phyloP scores from a whole-genome alignment of 2,113 vertebrate species.

The Xiphorhynchus elegans region DNA sequence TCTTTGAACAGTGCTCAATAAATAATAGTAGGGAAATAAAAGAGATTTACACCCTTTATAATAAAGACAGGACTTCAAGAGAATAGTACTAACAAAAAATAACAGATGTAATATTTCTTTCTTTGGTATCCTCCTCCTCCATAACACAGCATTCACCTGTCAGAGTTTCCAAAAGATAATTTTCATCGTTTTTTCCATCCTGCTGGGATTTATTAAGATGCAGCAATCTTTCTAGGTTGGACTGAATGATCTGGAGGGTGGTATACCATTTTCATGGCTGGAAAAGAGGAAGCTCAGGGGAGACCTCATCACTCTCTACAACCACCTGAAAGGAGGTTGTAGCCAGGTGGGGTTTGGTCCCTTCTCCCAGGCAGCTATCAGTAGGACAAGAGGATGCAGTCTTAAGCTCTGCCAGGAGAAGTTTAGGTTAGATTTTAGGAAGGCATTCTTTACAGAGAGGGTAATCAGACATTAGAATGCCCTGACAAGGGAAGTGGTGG shows the following conservation, averaged over 20 bases:
- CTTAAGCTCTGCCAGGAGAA: too few relatives aligned
- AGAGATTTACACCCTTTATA: not conserved
- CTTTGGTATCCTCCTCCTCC: not conserved
- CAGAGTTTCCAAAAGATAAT: not conserved
- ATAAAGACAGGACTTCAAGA: not conserved
- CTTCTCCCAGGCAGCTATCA: too few relatives aligned
- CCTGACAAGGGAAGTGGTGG: too few relatives aligned
- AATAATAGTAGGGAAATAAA: not conserved
- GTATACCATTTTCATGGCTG: not conserved
- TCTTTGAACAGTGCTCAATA: not conserved
- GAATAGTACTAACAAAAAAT: not conserved
- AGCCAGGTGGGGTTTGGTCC: too few relatives aligned
- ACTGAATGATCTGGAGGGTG: not conserved
- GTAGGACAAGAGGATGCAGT: too few relatives aligned
- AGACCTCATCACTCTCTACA: too few relatives aligned
- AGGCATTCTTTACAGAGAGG: too few relatives aligned
- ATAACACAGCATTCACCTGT: not conserved
- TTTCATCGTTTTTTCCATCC: not conserved
- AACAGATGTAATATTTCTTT: not conserved
- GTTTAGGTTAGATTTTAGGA: too few relatives aligned
- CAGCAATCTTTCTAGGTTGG: not conserved
- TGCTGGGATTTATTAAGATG: not conserved
- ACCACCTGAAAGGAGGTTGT: too few relatives aligned
- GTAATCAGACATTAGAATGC: too few relatives aligned
- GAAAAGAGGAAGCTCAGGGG: too few relatives aligned